Conservation (phyloP, 2,888 invertebrate species). For the Drosophila kambysellisi region DNA sequence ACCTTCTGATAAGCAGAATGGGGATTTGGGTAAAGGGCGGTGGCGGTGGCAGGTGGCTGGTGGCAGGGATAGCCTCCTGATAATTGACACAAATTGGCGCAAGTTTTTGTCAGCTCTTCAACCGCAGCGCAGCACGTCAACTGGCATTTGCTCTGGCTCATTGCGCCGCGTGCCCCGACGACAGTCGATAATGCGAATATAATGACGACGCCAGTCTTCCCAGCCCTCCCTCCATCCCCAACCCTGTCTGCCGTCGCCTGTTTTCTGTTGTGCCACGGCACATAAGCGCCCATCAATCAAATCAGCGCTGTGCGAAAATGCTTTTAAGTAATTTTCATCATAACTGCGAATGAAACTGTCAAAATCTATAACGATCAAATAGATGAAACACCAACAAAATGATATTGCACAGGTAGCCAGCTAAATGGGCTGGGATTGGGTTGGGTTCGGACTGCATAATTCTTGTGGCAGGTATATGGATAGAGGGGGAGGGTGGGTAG, state of each 20-base stretch:
- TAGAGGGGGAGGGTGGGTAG: no score
- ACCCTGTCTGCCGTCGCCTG: not conserved
- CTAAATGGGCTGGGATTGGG: not conserved
- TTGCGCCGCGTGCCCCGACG: slow-evolving; percentile 54
- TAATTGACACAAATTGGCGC: slow-evolving; percentile 79
- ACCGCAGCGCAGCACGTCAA: slow-evolving; percentile 70
- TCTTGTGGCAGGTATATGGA: not conserved
- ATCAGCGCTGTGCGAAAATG: slow-evolving; percentile 73
- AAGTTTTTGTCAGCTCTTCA: slow-evolving; percentile 78
- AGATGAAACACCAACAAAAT: slow-evolving; percentile 61
- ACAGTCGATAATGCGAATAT: slow-evolving; percentile 75
- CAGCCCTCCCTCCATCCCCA: not conserved
- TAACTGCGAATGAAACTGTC: slow-evolving; percentile 70
- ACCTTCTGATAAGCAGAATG: slow-evolving; percentile 5
- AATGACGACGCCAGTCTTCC: slow-evolving; percentile 55
- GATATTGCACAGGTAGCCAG: slow-evolving; percentile 23
- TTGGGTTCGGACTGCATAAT: not conserved
- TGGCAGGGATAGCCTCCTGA: slow-evolving; percentile 55
- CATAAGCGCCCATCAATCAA: slow-evolving; percentile 78
- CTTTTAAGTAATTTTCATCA: slow-evolving; percentile 79
- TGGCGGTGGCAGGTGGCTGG: not conserved
- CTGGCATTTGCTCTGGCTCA: slow-evolving; percentile 77
- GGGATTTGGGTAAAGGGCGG: not conserved
- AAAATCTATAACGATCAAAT: slow-evolving; percentile 79
- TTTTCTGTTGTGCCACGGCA: slow-evolving; percentile 23